These are phyloP conservation scores for Gyps fulvus DNA, from an alignment of 2,113 vertebrate genomes.

Conservation along the genomic window DNA sequence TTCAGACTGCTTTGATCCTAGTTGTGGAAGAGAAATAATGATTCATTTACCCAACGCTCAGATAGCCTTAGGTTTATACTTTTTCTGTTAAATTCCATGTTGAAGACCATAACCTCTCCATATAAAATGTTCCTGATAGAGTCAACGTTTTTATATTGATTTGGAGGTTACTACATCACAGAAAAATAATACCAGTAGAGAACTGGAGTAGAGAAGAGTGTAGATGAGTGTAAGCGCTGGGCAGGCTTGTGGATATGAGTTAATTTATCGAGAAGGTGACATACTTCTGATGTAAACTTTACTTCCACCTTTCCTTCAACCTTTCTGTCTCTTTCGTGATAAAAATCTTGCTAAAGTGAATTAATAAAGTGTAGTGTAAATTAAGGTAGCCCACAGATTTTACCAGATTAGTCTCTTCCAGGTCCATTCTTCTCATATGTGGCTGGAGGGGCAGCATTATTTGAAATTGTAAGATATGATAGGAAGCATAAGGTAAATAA, in stretches of 20 bases:
- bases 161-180: background rate
- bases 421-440: rapidly evolving
- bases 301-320: background rate
- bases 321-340: background rate
- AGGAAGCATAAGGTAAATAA: background rate
- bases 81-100: background rate
- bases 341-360: background rate
- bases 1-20: background rate
- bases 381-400: background rate
- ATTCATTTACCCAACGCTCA: background rate
- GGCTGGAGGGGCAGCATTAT: background rate
- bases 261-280: background rate
- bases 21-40: rapidly evolving
- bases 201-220: background rate
- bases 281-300: background rate
- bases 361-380: background rate
- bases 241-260: background rate
- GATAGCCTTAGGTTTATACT: background rate
- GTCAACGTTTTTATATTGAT: background rate
- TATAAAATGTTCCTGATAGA: background rate
- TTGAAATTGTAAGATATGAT: background rate
- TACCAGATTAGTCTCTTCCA: background rate
- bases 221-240: background rate
- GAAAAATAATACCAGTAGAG: background rate
- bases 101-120: rapidly evolving